Conservation (phyloP, 2,888 invertebrate species). For the Resseliella maxima region DNA sequence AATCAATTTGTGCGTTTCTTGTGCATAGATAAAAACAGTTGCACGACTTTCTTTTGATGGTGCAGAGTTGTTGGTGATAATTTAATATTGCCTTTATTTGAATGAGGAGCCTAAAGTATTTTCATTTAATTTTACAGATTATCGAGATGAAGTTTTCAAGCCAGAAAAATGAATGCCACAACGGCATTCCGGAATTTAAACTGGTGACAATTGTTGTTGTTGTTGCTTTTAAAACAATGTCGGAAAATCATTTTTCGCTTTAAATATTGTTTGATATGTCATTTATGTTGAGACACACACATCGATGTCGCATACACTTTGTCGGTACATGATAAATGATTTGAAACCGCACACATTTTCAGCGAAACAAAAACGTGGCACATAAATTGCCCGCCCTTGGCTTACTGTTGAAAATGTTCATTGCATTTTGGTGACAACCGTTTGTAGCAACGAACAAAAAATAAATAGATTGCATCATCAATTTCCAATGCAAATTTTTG, state of each 20-base stretch:
- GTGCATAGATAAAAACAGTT: not conserved
- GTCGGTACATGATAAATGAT: not conserved
- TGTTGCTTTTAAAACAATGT: not conserved
- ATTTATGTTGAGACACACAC: not conserved
- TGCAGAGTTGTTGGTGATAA: not conserved
- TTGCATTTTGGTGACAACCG: not conserved
- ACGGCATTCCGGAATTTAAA: not conserved
- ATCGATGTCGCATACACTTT: not conserved
- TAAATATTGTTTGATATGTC: not conserved
- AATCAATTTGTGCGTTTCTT: not conserved
- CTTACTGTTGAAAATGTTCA: not conserved
- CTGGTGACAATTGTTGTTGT: not conserved
- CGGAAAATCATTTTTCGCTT: not conserved
- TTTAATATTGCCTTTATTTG: not conserved
- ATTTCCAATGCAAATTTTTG: slow-evolving; percentile 32
- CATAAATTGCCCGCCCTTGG: not conserved
- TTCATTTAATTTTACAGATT: slow-evolving; percentile 19
- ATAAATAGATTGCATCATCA: slow-evolving; percentile 34
- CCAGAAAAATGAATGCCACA: not conserved
- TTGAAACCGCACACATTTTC: not conserved
- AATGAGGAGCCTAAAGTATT: not conserved
- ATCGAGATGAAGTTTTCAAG: not conserved
- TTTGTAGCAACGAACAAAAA: not conserved
- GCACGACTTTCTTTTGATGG: not conserved
- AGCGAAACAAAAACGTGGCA: not conserved